These are phyloP conservation scores for Heliangelus exortis DNA, from an alignment of 2,797 vertebrate genomes.

Conservation along the genomic window DNA sequence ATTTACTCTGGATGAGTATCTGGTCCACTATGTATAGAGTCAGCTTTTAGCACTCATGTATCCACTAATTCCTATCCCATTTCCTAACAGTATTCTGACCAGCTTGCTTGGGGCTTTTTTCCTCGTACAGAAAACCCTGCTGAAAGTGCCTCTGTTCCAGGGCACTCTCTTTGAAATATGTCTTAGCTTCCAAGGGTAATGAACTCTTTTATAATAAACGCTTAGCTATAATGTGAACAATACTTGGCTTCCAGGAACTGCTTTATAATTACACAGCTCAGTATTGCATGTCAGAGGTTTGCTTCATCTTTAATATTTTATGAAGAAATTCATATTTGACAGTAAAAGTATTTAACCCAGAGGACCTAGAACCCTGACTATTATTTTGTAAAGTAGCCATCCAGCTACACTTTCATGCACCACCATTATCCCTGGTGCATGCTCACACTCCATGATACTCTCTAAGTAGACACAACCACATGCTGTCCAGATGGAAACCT, in stretches of 20 bases:
- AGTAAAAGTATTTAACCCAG: slow-evolving; percentile 84
- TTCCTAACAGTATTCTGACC: slow-evolving; percentile 61
- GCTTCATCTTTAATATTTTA: slow-evolving; percentile 83
- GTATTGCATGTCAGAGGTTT: slow-evolving; percentile 79
- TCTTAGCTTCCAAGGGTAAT: slow-evolving; percentile 79
- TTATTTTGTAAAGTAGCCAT: slow-evolving; percentile 83
- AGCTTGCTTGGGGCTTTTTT: slow-evolving; percentile 53
- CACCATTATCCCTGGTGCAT: slow-evolving; percentile 79
- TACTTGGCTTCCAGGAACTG: slow-evolving; percentile 79
- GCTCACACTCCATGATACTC: slow-evolving; percentile 84
- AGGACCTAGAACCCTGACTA: slow-evolving; percentile 78
- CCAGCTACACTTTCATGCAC: slow-evolving; percentile 80
- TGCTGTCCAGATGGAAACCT: slow-evolving; percentile 87
- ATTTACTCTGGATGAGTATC: neutral
- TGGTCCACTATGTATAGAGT: neutral
- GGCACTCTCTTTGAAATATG: slow-evolving; percentile 69
- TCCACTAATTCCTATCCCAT: slow-evolving; percentile 48
- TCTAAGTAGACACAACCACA: slow-evolving; percentile 84
- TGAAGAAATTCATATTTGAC: slow-evolving; percentile 83
- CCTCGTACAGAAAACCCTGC: slow-evolving; percentile 21
- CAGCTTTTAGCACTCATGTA: neutral
- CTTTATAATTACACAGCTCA: slow-evolving; percentile 72
- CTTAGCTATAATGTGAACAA: slow-evolving; percentile 71
- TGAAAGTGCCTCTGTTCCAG: slow-evolving; percentile 65
- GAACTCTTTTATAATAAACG: slow-evolving; percentile 81